Evolutionary conservation across 2,888 invertebrate species (phyloP).

Genomic region (Pandemis heparana): DNA sequence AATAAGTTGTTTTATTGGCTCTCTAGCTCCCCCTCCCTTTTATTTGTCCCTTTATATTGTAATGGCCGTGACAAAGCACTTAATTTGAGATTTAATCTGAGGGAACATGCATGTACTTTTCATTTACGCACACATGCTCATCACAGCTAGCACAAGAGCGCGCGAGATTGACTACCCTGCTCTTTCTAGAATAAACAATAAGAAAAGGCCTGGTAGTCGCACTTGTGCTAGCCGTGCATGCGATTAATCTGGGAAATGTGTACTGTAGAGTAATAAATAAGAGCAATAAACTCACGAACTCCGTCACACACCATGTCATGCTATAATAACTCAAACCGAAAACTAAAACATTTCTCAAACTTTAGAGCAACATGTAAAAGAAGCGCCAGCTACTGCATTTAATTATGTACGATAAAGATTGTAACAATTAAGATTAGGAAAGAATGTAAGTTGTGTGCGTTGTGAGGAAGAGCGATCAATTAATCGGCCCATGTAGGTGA

Average conservation of each 20-base stretch:
- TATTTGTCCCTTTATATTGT: conserved; percentile 6
- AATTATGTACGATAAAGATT: conserved; percentile 1
- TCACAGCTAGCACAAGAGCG: not conserved
- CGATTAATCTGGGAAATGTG: not conserved
- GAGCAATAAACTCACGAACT: not conserved
- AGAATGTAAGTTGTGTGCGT: conserved; percentile 39
- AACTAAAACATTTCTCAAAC: not conserved
- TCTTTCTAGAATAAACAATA: too few relatives aligned
- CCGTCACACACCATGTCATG: not conserved
- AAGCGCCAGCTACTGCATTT: not conserved
- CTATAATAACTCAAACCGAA: not conserved
- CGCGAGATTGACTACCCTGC: too few relatives aligned
- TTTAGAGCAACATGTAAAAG: not conserved
- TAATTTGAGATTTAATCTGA: conserved; percentile 8
- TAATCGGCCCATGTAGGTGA: conserved; percentile 61
- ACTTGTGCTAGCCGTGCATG: too few relatives aligned
- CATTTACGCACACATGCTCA: not conserved
- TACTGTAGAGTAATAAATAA: not conserved
- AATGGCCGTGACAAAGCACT: conserved; percentile 28
- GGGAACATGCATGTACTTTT: not conserved
- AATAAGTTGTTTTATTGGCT: conserved; percentile 13
- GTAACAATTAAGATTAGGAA: conserved; percentile 7
- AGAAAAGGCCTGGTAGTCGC: too few relatives aligned
- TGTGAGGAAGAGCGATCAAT: conserved; percentile 30
- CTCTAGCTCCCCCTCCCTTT: not conserved